Evolutionary conservation across 2,113 vertebrate species (phyloP), one percentile per base, ranked within the genome.

Genomic region (Takifugu flavidus): DNA sequence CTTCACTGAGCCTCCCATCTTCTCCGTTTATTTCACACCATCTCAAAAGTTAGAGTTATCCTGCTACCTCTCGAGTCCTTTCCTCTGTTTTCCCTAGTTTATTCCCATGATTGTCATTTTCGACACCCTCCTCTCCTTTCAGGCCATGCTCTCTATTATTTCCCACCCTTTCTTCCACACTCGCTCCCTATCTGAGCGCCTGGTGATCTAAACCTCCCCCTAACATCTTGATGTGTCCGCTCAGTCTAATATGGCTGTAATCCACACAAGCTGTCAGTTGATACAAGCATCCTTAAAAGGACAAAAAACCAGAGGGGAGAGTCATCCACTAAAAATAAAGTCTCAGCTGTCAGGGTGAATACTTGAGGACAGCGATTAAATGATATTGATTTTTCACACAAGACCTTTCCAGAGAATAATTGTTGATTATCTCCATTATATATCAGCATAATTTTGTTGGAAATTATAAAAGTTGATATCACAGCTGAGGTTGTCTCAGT

Each of bases 231-330:
- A 86, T 72, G 87, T 89, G 84, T 90, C 85, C 84, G 90, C 85
- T 75, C 82, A 83, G 81, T 89, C 83, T 91, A 91, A 92, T 88
- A 91, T 90, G 86, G 88, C 82, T 67, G 77, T 91, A 91, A 91
- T 91, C 91, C 90, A 88, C 88, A 91, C 90, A 91, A 92, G 89
- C 90, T 92, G 91, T 90, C 89, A 91, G 85, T 90, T 91, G 88
- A 91, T 92, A 91, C 89, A 90, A 88, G 87, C 85, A 75, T 90
- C 85, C 85, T 81, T 87, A 88, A 80, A 87, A 88, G 83, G 84
- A 88, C 77, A 83, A 78, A 75, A 76, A 66, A 15, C 53, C 72
- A 76, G 69, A 13, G 71, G 75, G 78, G 56, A 72, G 83, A 86
- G 74, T 79, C 83, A 79, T 66, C 29, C 79, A 83, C 85, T 89